Evolutionary conservation across 2,888 invertebrate genomes (phyloP).

Genomic region (Ligdia adustata): DNA sequence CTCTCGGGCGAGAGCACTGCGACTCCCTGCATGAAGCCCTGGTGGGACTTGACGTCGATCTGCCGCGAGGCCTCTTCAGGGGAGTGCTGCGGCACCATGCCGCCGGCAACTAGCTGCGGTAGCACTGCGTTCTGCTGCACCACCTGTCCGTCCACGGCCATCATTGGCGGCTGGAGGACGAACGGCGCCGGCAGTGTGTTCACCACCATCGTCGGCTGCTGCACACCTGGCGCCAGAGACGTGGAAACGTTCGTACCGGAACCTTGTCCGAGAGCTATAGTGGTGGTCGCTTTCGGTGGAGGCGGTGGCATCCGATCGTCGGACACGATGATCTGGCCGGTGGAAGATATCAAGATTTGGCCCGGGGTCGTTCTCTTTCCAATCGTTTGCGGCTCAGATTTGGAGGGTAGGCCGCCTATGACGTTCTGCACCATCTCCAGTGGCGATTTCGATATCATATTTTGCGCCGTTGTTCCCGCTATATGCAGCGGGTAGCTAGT

Average conservation of each 20-base stretch:
- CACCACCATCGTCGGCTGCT: conserved; percentile 90
- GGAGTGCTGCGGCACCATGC: conserved; percentile 84
- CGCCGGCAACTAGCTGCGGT: conserved; percentile 87
- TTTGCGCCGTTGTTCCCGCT: conserved; percentile 78
- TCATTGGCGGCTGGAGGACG: conserved; percentile 90
- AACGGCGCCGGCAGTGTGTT: conserved; percentile 91
- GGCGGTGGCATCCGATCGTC: conserved; percentile 87
- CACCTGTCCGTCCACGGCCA: conserved; percentile 89
- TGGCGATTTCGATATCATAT: conserved; percentile 85
- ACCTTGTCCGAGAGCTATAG: conserved; percentile 85
- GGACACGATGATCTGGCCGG: conserved; percentile 89
- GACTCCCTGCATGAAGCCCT: conserved; percentile 67
- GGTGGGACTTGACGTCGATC: conserved; percentile 80
- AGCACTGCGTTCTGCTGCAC: conserved; percentile 88
- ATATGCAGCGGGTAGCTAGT: conserved; percentile 74
- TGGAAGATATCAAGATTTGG: conserved; percentile 90
- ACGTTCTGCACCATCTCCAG: conserved; percentile 91
- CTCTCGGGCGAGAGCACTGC: conserved; percentile 88
- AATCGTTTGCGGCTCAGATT: conserved; percentile 56
- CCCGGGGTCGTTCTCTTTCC: conserved; percentile 78
- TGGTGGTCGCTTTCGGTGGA: conserved; percentile 81
- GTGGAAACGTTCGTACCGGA: conserved; percentile 86
- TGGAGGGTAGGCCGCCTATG: conserved; percentile 86
- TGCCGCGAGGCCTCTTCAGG: conserved; percentile 77
- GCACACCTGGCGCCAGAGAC: conserved; percentile 83